Conservation (phyloP, 2,113 vertebrate genomes). For the Paramormyrops kingsleyae region DNA sequence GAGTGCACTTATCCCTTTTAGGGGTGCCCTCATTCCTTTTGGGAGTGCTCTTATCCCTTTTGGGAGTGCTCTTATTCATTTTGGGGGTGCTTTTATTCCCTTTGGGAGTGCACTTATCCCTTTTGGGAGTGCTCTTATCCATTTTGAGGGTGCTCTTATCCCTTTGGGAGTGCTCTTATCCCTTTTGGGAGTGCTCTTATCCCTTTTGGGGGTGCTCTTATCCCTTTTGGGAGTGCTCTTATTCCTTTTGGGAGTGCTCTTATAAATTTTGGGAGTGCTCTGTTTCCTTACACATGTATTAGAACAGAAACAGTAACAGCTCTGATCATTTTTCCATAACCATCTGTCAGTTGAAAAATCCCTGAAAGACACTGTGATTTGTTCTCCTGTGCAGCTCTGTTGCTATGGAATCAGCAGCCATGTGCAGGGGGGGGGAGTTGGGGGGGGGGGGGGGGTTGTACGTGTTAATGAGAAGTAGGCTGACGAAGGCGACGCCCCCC, state of each 20-base stretch:
- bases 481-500: neutral
- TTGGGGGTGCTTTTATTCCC: neutral
- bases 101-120: neutral
- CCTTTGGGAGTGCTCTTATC: neutral
- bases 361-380: neutral
- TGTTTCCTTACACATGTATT: neutral
- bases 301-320: neutral
- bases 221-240: neutral
- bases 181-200: neutral
- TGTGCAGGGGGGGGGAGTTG: neutral
- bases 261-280: neutral
- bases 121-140: neutral
- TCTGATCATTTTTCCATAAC: slow-evolving; percentile 14
- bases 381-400: neutral
- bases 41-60: neutral
- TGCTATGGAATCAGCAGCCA: slow-evolving; percentile 4
- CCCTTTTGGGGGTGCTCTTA: neutral
- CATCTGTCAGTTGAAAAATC: neutral
- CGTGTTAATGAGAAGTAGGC: neutral
- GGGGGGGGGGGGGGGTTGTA: neutral
- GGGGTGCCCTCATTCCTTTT: neutral
- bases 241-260: neutral
- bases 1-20: neutral
- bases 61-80: neutral
- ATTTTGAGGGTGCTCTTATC: neutral